These are phyloP conservation scores for Macrostomum cliftonense DNA, from an alignment of 2,888 invertebrate genomes.

Conservation along the genomic window DNA sequence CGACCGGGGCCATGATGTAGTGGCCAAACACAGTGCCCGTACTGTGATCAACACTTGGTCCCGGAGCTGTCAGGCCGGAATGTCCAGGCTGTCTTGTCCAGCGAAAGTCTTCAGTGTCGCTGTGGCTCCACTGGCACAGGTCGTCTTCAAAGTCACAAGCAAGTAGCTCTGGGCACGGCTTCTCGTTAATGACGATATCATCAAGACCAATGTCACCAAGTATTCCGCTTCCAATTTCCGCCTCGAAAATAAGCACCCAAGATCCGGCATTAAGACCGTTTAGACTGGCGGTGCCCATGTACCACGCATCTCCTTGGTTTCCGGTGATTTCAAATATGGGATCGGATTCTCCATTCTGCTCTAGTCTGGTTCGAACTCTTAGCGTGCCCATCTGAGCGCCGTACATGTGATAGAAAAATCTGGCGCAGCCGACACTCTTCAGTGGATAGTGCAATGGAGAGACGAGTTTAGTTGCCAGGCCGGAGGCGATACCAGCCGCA, in stretches of 20 bases:
- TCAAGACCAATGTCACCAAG: constrained; percentile 13
- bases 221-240: too few species aligned
- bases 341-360: not conserved
- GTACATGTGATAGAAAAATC: constrained; percentile 10
- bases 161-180: not conserved
- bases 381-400: constrained; percentile 5
- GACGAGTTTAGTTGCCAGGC: too few species aligned
- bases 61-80: constrained; percentile 38
- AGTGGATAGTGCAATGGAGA: too few species aligned
- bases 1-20: too few species aligned
- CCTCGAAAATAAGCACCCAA: too few species aligned
- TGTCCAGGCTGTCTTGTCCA: constrained; percentile 32
- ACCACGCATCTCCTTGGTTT: constrained; percentile 7
- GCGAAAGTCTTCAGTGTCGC: constrained; percentile 17
- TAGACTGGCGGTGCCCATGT: too few species aligned
- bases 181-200: constrained; percentile 11
- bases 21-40: constrained; percentile 41
- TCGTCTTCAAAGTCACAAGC: constrained; percentile 8
- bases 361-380: constrained; percentile 2
- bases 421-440: too few species aligned
- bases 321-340: constrained; percentile 5
- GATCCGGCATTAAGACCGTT: too few species aligned
- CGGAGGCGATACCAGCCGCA: too few species aligned
- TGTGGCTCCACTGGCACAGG: constrained; percentile 9
- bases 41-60: constrained; percentile 24